These are phyloP conservation scores for Chloroclystis v-ata DNA, from an alignment of 2,888 invertebrate genomes.

Conservation along the genomic window DNA sequence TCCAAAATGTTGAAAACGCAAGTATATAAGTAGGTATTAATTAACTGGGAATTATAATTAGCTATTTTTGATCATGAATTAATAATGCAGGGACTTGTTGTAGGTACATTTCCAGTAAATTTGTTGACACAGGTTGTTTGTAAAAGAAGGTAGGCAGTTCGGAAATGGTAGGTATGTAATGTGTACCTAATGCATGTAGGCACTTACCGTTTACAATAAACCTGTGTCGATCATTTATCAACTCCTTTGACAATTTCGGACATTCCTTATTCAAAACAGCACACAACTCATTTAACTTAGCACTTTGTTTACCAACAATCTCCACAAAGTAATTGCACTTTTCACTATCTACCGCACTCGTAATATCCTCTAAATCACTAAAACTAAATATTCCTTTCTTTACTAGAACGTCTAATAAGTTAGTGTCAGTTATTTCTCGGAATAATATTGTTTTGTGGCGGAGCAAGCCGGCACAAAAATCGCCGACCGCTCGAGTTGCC, in stretches of 20 bases:
- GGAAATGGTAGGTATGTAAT: too few species aligned
- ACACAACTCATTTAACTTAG: constrained; percentile 80
- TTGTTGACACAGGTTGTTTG: too few species aligned
- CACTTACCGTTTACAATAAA: constrained; percentile 69
- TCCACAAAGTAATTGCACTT: constrained; percentile 80
- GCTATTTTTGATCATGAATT: too few species aligned
- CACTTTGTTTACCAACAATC: constrained; percentile 80
- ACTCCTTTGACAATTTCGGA: constrained; percentile 80
- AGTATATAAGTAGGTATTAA: too few species aligned
- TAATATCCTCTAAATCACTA: constrained; percentile 78
- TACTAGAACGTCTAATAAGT: constrained; percentile 80
- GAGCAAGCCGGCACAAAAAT: constrained; percentile 79
- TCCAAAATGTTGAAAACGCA: too few species aligned
- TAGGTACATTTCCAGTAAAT: too few species aligned
- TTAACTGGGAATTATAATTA: too few species aligned
- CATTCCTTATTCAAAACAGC: constrained; percentile 80
- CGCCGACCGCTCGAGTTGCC: constrained; percentile 61
- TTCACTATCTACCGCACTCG: constrained; percentile 64
- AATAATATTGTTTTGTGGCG: constrained; percentile 81
- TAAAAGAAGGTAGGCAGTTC: too few species aligned
- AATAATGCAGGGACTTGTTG: too few species aligned
- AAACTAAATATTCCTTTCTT: constrained; percentile 81
- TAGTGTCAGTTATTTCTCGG: constrained; percentile 80
- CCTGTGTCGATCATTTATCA: constrained; percentile 78
- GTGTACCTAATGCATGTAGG: too few species aligned